These are phyloP conservation scores for Pharmacophagus antenor DNA, from an alignment of 2,888 invertebrate species.

Conservation along the genomic window DNA sequence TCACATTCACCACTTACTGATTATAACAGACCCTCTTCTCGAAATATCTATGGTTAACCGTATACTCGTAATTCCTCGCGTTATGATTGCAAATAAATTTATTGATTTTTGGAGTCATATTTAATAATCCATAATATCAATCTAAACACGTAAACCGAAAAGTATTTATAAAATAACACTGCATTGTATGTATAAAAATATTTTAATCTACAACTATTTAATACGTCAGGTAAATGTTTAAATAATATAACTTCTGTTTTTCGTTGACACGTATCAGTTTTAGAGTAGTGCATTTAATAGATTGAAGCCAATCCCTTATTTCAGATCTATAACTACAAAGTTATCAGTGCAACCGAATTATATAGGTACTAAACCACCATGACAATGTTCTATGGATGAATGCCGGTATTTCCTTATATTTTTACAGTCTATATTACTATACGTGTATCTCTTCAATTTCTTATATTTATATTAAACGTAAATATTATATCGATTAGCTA, in stretches of 20 bases:
- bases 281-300: constrained; percentile 19
- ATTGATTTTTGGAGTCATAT: too few species aligned
- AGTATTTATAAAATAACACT: too few species aligned
- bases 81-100: too few species aligned
- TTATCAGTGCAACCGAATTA: constrained; percentile 5
- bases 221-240: neutral
- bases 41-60: neutral
- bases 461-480: neutral
- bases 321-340: constrained; percentile 20
- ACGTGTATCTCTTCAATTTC: neutral
- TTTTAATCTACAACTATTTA: too few species aligned
- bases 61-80: too few species aligned
- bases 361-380: neutral
- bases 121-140: too few species aligned
- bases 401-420: neutral
- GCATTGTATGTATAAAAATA: too few species aligned
- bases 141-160: too few species aligned
- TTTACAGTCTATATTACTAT: neutral
- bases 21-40: neutral
- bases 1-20: constrained; percentile 12
- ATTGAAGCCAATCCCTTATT: constrained; percentile 22
- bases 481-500: too few species aligned
- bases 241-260: neutral
- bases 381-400: neutral
- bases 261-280: neutral